Evolutionary conservation across 2,797 vertebrate genomes (phyloP), one percentile per base, ranked within the genome.

Genomic region (Gallirallus australis): DNA sequence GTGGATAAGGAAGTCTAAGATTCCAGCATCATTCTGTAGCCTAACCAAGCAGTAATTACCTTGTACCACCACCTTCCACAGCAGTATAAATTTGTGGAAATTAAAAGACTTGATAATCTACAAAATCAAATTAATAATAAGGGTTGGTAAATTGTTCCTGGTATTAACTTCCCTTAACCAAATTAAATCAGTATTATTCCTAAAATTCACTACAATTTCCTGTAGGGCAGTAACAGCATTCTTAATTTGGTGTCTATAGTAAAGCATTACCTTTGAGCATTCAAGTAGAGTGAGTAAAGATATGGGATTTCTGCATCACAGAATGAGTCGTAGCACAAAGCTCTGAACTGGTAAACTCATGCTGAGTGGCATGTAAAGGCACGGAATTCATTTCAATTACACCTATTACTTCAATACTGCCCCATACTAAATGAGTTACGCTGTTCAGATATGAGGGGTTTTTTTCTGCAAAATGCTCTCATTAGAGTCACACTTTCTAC

Each of bases 361-460:
- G 40, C 0, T 0, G 8, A 64, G 11, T 8, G 5, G 9, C 25
- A 56, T 12, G 14, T 28, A 84, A 77, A 77, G 20, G 25, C 50
- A 50, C 2, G 5, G 20, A 35, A 6, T 69, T 40, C 27, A 16
- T 54, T 59, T 63, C 14, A 66, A 16, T 53, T 79, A 37, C 24
- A 45, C 21, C 9, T 27, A n/a, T 54, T 83, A 50, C 14, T 45
- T 25, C 59, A 64, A 17, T 21, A 50, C 7, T 31, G 40, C 37
- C 28, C 23, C 65, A 42, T 17, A n/a, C 3, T 10, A n/a, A 69
- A 19, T 70, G 47, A 82, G 21, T 42, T 65, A 53, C 2, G 3
- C 5, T 31, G 23, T 7, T 52, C 52, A 73, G 65, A 23, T 21
- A 52, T 0, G 3, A 65, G 19, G 60, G 9, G 18, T 10, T 6